Evolutionary conservation across 2,113 vertebrate species (phyloP).

Genomic region (Zeus faber): DNA sequence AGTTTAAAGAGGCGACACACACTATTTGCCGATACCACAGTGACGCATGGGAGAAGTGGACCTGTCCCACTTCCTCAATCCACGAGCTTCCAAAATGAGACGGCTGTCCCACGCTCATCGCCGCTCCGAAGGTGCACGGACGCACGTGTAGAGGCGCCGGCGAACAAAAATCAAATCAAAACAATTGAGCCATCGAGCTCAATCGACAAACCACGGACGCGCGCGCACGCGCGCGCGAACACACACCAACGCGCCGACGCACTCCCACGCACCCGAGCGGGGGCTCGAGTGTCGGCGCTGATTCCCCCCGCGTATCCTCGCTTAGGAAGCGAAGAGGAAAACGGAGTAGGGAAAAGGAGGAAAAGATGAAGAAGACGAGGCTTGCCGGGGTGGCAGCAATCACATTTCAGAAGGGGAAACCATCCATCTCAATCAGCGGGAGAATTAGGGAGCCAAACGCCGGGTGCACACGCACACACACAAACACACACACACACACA

Average conservation of each 20-base stretch:
- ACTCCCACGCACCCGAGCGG: slow-evolving; percentile 4
- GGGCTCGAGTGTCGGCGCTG: slow-evolving; percentile 17
- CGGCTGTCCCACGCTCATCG: too few relatives aligned
- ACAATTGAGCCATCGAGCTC: too few relatives aligned
- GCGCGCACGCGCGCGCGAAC: slow-evolving; percentile 6
- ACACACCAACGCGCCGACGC: slow-evolving; percentile 4
- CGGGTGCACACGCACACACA: slow-evolving; percentile 13
- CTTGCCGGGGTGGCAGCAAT: slow-evolving; percentile 36
- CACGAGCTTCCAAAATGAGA: too few relatives aligned
- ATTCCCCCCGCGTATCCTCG: slow-evolving; percentile 63
- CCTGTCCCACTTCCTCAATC: too few relatives aligned
- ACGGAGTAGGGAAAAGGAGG: slow-evolving; percentile 14
- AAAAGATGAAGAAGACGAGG: slow-evolving; percentile 17
- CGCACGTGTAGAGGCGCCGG: too few relatives aligned
- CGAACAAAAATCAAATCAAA: too few relatives aligned
- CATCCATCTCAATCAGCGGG: slow-evolving; percentile 46
- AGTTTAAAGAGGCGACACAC: too few relatives aligned
- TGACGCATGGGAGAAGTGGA: too few relatives aligned
- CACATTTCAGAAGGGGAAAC: slow-evolving; percentile 31
- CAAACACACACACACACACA: slow-evolving; percentile 6
- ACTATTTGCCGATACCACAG: too few relatives aligned
- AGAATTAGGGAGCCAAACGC: slow-evolving; percentile 1
- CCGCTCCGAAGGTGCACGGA: too few relatives aligned
- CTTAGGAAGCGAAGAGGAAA: slow-evolving; percentile 26
- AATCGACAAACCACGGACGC: neutral